phyloP scores from a whole-genome alignment of 2,797 vertebrate species.

The Semaprochilodus insignis region DNA sequence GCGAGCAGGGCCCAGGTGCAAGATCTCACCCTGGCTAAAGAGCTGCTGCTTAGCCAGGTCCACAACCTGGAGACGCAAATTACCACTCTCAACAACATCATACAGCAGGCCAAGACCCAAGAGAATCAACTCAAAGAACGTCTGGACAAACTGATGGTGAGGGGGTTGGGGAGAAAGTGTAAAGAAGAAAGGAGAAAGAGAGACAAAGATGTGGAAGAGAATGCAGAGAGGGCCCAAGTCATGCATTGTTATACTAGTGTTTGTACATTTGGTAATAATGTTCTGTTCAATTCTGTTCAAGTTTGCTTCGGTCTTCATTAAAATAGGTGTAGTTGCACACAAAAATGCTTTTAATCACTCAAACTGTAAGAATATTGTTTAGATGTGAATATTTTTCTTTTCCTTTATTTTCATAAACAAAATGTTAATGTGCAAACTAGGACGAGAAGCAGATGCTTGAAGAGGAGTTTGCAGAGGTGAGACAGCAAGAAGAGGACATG shows the following conservation, averaged over 20 bases:
- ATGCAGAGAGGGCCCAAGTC: no score
- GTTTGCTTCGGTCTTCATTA: no score
- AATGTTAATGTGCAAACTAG: slow-evolving; percentile 67
- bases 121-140: slow-evolving; percentile 80
- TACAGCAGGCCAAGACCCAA: slow-evolving; percentile 75
- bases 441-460: slow-evolving; percentile 84
- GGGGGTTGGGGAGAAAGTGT: background rate
- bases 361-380: no score
- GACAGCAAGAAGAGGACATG: slow-evolving; percentile 84
- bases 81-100: slow-evolving; percentile 75
- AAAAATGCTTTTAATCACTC: no score
- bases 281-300: no score
- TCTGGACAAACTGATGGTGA: slow-evolving; percentile 81
- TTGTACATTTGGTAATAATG: no score
- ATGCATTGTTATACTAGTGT: no score
- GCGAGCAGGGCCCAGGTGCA: slow-evolving; percentile 71
- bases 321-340: no score
- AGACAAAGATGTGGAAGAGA: no score
- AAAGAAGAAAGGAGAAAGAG: no score
- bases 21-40: slow-evolving; percentile 80
- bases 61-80: slow-evolving; percentile 78
- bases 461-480: slow-evolving; percentile 76
- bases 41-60: slow-evolving; percentile 77
- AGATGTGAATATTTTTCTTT: background rate
- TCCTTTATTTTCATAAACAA: background rate